phyloP scores from a whole-genome alignment of 1,140 invertebrate species.

The Pseudomyrmex dendroicus region DNA sequence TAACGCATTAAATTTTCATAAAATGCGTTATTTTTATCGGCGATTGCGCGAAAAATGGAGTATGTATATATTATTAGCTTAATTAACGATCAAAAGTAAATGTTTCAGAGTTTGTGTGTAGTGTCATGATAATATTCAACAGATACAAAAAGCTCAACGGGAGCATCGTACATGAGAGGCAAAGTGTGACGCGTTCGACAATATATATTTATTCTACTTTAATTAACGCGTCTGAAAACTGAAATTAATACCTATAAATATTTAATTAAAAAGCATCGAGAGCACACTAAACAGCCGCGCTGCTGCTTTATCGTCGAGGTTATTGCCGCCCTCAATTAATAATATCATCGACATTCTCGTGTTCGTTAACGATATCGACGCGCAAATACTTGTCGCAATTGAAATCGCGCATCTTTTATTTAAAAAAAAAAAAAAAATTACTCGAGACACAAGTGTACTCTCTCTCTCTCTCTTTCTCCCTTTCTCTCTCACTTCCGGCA shows the following conservation, averaged over 20 bases:
- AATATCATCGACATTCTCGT: constrained; percentile 2
- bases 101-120: background rate
- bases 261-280: constrained; percentile 32
- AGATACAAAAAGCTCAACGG: background rate
- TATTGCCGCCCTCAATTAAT: constrained; percentile 21
- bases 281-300: background rate
- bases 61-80: constrained; percentile 12
- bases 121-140: constrained; percentile 2
- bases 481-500: background rate
- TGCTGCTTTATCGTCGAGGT: constrained; percentile 23
- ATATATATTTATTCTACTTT: constrained; percentile 64
- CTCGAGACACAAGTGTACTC: too few relatives aligned
- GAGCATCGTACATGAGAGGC: background rate
- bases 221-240: constrained; percentile 51
- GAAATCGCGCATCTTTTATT: background rate
- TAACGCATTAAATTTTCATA: background rate
- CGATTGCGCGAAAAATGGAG: constrained; percentile 26
- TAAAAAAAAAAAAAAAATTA: too few relatives aligned
- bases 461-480: too few relatives aligned
- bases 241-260: constrained; percentile 40
- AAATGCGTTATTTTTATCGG: constrained; percentile 61
- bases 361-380: too few relatives aligned
- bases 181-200: background rate
- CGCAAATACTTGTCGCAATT: background rate
- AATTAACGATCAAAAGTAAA: constrained; percentile 21